phyloP scores from a whole-genome alignment of 2,113 vertebrate genomes.

The Semicossyphus pulcher region DNA sequence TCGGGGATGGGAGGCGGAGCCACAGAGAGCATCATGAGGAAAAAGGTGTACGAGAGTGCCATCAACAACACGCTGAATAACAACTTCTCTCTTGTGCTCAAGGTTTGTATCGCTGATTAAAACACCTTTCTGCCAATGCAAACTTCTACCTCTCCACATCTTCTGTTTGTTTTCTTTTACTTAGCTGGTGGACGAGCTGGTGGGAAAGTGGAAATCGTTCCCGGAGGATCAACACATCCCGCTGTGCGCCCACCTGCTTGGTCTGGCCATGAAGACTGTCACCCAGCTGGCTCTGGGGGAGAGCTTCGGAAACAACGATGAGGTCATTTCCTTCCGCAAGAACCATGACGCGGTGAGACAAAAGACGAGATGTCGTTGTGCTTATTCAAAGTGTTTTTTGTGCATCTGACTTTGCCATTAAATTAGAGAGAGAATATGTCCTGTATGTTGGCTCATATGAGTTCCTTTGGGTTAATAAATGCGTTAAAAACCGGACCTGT shows the following conservation, averaged over 20 bases:
- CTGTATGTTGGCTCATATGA: too few relatives aligned
- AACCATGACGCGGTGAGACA: slow-evolving; percentile 91
- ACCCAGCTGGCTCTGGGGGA: slow-evolving; percentile 92
- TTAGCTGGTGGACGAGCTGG: slow-evolving; percentile 92
- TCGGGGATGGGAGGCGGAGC: slow-evolving; percentile 82
- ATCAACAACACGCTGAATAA: slow-evolving; percentile 87
- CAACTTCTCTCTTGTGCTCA: slow-evolving; percentile 88
- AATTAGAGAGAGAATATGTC: too few relatives aligned
- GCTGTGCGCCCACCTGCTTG: slow-evolving; percentile 92
- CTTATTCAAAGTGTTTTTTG: neutral
- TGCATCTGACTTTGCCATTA: neutral
- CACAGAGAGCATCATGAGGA: slow-evolving; percentile 85
- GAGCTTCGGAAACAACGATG: slow-evolving; percentile 87
- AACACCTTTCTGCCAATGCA: accelerated
- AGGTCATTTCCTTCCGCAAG: slow-evolving; percentile 93
- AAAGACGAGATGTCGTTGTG: too few relatives aligned
- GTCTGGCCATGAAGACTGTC: slow-evolving; percentile 94
- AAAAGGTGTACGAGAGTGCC: slow-evolving; percentile 89
- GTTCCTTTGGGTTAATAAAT: neutral
- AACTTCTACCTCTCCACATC: neutral
- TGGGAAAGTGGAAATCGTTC: slow-evolving; percentile 90
- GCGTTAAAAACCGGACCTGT: neutral
- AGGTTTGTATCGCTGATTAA: slow-evolving; percentile 78
- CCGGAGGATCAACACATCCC: slow-evolving; percentile 92
- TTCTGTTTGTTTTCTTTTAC: slow-evolving; percentile 4